Evolutionary conservation across 2,797 vertebrate genomes (phyloP).

Genomic region (Propithecus perrieri): DNA sequence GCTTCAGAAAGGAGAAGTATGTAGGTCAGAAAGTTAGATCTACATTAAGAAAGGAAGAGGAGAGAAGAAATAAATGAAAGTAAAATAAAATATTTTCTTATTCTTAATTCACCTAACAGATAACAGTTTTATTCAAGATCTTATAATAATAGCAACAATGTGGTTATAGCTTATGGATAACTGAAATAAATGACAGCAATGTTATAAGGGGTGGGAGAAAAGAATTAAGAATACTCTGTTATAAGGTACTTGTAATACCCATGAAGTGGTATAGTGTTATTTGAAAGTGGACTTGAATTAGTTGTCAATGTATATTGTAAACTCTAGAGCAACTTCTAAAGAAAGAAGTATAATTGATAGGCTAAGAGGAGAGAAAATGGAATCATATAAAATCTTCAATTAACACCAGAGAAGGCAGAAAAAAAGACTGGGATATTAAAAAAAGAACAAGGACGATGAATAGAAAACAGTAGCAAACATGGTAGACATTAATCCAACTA

Average conservation of each 20-base stretch:
- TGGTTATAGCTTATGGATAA: not conserved
- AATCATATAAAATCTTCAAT: slow-evolving; percentile 22
- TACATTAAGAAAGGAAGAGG: not conserved
- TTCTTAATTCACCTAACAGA: not conserved
- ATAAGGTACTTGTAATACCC: not conserved
- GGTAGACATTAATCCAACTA: not conserved
- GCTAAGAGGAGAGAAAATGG: not conserved
- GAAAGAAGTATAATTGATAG: not conserved
- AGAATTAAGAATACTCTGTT: not conserved
- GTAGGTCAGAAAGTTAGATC: not conserved
- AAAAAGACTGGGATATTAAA: not conserved
- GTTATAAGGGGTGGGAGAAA: not conserved
- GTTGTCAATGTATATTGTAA: not conserved
- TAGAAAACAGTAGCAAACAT: slow-evolving; percentile 16
- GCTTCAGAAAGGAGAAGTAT: not conserved
- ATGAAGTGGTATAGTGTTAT: not conserved
- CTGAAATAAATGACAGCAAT: not conserved
- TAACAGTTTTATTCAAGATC: slow-evolving; percentile 1
- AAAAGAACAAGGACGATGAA: not conserved
- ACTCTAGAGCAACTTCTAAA: not conserved
- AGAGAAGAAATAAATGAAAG: slow-evolving; percentile 1
- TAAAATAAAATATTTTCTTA: slow-evolving; percentile 24
- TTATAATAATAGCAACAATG: not conserved
- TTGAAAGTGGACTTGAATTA: not conserved
- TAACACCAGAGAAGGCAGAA: not conserved